Percentiles rank a stretch among this genome's conserved stretches.
Conservation (phyloP, 2,797 vertebrate genomes). For the Anniella stebbinsi region DNA sequence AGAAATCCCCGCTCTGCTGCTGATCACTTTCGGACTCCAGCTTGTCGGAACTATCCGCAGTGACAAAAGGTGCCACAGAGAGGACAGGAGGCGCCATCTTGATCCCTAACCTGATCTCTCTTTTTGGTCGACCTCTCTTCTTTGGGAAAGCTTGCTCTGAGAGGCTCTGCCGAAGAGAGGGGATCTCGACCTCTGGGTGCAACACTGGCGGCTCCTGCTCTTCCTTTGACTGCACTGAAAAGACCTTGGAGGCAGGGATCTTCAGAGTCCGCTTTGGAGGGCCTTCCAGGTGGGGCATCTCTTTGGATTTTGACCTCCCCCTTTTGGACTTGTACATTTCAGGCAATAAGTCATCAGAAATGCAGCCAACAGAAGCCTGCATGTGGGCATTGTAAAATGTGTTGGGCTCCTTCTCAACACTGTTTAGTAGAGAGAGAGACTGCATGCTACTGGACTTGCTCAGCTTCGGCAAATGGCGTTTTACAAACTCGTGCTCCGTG, state of each 20-base stretch:
- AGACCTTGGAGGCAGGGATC: constrained; percentile 92
- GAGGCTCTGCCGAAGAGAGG: constrained; percentile 80
- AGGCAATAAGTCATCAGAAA: constrained; percentile 76
- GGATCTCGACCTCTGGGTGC: constrained; percentile 91
- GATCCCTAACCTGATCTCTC: constrained; percentile 87
- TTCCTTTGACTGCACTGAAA: constrained; percentile 91
- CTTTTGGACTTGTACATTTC: constrained; percentile 86
- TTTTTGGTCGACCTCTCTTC: constrained; percentile 94
- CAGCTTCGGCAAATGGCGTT: constrained; percentile 81
- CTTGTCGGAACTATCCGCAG: constrained; percentile 78
- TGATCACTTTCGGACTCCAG: constrained; percentile 75
- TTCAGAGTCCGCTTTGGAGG: constrained; percentile 89
- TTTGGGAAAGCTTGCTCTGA: constrained; percentile 83
- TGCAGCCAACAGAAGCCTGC: constrained; percentile 73
- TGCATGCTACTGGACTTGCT: constrained; percentile 68
- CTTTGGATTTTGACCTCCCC: constrained; percentile 90
- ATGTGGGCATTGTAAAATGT: constrained; percentile 79
- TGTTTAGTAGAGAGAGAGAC: constrained; percentile 74
- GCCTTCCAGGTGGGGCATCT: constrained; percentile 93
- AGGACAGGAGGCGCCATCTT: constrained; percentile 93
- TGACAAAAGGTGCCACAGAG: constrained; percentile 84
- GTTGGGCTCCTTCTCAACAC: constrained; percentile 75
- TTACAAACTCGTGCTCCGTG: constrained; percentile 78
- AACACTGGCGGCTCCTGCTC: constrained; percentile 89
- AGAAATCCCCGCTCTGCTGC: constrained; percentile 74